Evolutionary conservation across 2,888 invertebrate genomes (phyloP), one percentile per base, ranked within the genome.

Genomic region (Chloroclystis v-ata): DNA sequence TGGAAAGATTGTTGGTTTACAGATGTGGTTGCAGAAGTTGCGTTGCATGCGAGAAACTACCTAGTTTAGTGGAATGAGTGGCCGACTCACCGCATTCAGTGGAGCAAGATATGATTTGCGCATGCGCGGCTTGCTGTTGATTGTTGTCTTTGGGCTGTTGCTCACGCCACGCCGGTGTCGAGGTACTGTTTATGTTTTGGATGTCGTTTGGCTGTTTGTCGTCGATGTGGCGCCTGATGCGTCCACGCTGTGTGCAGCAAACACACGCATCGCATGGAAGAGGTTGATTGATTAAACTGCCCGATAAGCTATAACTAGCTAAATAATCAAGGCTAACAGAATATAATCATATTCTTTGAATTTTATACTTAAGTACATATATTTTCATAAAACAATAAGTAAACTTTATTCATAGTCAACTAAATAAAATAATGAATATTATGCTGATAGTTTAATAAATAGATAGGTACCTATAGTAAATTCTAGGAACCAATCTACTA

Each of bases 61-160:
- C 66, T 82, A 84, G 83, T 80, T 75, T 86, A 86, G 87, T 84
- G 83, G 84, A 85, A 86, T 87, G 85, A 83, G 85, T 83, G 86
- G 76, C 86, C 84, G 85, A 84, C 83, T 83, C 86, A 86, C 87
- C 82, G 86, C 87, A 87, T 84, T 85, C 65, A 80, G 79, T 84
- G 85, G 84, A 83, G 78, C 81, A 79, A 81, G 72, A 43, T 85
- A 76, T 86, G 75, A 76, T 84, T 86, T 85, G 85, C 84, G 87
- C 87, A 87, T 87, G 87, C 75, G 78, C 76, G 74, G 77, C 81
- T 82, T 82, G 20, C 20, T 20, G 20, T 20, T 20, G 80, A 80
- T 84, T 82, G 45, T 71, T 84, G 80, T 84, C 80, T 82, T 75
- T 77, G 82, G 85, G 80, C 81, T 83, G 74, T 76, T 68, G 68